A percentile compares a stretch with the other conserved stretches of the same genome.
Conservation (phyloP, 2,113 vertebrate genomes). For the Noctilio leporinus region DNA sequence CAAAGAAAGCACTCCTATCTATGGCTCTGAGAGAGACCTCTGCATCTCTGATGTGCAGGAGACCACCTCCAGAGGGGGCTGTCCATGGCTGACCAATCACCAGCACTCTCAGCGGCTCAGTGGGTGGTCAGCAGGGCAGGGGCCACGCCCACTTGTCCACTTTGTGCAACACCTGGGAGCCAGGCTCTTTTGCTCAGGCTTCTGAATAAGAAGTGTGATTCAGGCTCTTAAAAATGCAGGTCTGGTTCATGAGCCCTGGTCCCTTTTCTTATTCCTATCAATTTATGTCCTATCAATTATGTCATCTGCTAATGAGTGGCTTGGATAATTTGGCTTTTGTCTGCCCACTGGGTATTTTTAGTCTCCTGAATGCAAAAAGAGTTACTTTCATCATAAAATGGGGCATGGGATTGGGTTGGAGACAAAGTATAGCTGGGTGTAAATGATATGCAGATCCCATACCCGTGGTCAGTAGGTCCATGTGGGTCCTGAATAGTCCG, state of each 20-base stretch:
- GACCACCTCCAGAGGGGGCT: background rate
- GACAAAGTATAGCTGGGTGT: background rate
- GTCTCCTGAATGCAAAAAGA: background rate
- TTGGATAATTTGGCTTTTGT: background rate
- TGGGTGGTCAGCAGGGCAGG: background rate
- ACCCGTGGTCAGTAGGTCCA: background rate
- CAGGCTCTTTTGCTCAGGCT: background rate
- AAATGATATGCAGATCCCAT: background rate
- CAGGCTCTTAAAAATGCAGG: background rate
- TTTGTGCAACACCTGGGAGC: background rate
- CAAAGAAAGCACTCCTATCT: background rate
- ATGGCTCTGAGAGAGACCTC: background rate
- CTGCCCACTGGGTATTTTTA: background rate
- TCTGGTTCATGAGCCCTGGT: background rate
- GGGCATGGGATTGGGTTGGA: background rate
- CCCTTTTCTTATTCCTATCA: background rate
- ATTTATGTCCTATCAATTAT: background rate
- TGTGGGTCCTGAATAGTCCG: background rate
- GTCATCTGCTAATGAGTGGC: background rate
- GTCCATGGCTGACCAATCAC: too few relatives aligned
- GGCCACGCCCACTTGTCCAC: background rate
- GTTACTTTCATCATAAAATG: constrained; percentile 27
- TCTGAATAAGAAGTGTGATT: background rate
- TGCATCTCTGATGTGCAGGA: background rate
- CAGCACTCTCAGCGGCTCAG: background rate